Evolutionary conservation across 2,797 vertebrate genomes (phyloP).

Genomic region (Streptopelia turtur): DNA sequence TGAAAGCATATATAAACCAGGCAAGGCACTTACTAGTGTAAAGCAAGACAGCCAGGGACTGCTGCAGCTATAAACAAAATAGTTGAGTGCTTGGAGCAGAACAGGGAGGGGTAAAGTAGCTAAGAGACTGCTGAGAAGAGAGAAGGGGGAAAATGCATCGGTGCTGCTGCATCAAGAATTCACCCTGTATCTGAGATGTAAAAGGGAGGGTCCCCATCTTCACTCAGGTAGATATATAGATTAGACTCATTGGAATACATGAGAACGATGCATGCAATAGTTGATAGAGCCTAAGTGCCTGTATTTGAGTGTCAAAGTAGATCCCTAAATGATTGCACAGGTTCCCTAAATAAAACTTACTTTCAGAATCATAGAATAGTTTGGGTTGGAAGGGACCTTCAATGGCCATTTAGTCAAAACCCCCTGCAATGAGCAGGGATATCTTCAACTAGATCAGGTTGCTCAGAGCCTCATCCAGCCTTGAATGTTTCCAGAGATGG

Average conservation of each 20-base stretch:
- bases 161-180: not conserved
- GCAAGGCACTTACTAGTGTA: not conserved
- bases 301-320: not conserved
- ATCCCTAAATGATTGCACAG: not conserved
- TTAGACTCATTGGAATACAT: not conserved
- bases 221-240: not conserved
- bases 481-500: no score
- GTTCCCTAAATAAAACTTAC: not conserved
- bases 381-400: no score
- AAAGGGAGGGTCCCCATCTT: not conserved
- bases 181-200: not conserved
- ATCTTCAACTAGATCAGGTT: no score
- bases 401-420: no score
- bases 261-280: not conserved
- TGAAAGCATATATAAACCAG: slow-evolving; percentile 8
- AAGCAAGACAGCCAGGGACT: not conserved
- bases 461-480: no score
- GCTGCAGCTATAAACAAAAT: not conserved
- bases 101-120: not conserved
- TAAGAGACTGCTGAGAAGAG: not conserved
- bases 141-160: not conserved
- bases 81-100: not conserved
- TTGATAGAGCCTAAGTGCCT: not conserved
- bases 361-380: not conserved
- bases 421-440: no score